phyloP scores from a whole-genome alignment of 2,797 vertebrate species.

The Thaleichthys pacificus region DNA sequence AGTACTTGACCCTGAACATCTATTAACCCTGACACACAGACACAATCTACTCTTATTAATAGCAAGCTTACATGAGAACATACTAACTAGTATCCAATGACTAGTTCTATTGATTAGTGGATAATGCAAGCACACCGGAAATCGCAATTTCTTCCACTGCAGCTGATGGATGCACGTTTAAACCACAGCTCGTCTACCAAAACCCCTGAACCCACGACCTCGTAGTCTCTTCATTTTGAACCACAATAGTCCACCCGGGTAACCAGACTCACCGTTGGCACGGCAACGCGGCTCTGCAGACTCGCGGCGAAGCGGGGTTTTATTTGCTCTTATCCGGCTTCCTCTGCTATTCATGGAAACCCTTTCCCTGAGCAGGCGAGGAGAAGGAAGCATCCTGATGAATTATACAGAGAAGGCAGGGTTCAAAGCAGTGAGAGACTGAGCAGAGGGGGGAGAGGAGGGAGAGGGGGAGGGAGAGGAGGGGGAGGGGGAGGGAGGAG shows the following conservation, averaged over 20 bases:
- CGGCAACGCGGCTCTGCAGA: neutral
- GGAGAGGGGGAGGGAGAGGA: slow-evolving; percentile 36
- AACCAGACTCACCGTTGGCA: neutral
- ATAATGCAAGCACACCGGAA: no score
- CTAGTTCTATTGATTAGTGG: no score
- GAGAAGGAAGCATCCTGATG: neutral
- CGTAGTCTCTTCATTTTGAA: neutral
- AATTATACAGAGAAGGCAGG: neutral
- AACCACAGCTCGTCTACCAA: neutral
- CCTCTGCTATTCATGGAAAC: slow-evolving; percentile 61
- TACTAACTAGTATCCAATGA: no score
- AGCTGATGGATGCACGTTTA: neutral
- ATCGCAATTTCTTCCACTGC: no score
- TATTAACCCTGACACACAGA: no score
- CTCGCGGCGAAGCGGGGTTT: neutral
- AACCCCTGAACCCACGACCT: neutral
- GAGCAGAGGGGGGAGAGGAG: slow-evolving; percentile 21
- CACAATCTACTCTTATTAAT: no score
- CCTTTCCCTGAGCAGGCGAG: slow-evolving; percentile 37
- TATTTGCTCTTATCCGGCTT: slow-evolving; percentile 6
- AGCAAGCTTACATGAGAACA: no score
- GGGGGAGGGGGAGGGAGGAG: no score
- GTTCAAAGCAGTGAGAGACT: slow-evolving; percentile 8
- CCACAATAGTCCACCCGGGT: neutral
- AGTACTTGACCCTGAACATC: no score